Percentiles rank a stretch among this genome's conserved stretches.
These are phyloP conservation scores for Platyura marginata DNA, from an alignment of 1,140 invertebrate species.

Conservation along the genomic window DNA sequence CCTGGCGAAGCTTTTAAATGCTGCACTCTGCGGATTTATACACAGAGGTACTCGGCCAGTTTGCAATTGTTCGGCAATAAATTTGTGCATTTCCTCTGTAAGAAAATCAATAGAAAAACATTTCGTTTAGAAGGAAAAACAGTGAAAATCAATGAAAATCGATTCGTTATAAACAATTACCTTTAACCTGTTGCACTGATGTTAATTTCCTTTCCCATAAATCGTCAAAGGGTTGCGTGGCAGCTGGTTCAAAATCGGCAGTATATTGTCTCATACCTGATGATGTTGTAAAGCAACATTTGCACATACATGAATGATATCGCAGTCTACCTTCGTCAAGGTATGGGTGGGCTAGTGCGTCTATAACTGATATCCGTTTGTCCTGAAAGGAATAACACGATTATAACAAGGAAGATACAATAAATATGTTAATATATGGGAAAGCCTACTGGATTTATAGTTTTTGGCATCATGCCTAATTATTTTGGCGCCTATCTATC, in stretches of 20 bases:
- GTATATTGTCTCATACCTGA: constrained; percentile 69
- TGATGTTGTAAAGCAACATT: constrained; percentile 76
- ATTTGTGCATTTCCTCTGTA: constrained; percentile 94
- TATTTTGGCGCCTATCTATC: too few species aligned
- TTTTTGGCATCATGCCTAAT: too few species aligned
- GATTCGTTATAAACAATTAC: constrained; percentile 29
- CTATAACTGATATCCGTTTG: constrained; percentile 83
- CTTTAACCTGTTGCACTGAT: constrained; percentile 86
- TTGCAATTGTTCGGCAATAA: constrained; percentile 90
- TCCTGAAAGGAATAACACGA: constrained; percentile 35
- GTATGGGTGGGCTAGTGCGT: constrained; percentile 91
- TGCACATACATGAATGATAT: constrained; percentile 99
- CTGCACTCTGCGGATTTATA: constrained; percentile 97
- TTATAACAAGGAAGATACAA: background rate
- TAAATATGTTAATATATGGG: constrained; percentile 1
- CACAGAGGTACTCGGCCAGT: constrained; percentile 88
- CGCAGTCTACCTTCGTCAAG: constrained; percentile 91
- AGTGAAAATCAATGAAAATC: too few species aligned
- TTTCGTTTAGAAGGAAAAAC: background rate
- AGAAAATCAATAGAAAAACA: background rate
- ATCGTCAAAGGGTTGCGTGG: constrained; percentile 79
- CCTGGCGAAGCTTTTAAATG: constrained; percentile 99
- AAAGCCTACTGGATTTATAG: background rate
- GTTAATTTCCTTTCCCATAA: constrained; percentile 86
- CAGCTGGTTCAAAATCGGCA: constrained; percentile 80